Percentiles rank a stretch among this genome's conserved stretches.
Conservation (phyloP, 2,113 vertebrate species). For the Micromys minutus region DNA sequence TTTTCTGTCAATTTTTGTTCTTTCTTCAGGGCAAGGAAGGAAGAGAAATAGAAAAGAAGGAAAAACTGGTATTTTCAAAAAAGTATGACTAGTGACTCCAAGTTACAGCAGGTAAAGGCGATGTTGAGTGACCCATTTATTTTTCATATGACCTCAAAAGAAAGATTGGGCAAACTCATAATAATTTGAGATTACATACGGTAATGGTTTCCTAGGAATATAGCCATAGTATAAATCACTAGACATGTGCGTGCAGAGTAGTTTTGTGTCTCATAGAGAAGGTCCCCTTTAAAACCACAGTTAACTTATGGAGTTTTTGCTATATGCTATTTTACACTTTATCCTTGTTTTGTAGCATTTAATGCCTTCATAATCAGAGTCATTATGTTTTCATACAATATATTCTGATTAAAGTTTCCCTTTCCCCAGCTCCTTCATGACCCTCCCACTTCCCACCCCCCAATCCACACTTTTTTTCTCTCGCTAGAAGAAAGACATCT, state of each 20-base stretch:
- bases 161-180: slow-evolving; percentile 11
- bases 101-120: background rate
- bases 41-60: slow-evolving; percentile 1
- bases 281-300: slow-evolving; percentile 48
- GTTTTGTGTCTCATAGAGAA: background rate
- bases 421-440: background rate
- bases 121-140: background rate
- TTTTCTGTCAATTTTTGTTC: background rate
- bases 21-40: background rate
- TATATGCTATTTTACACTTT: background rate
- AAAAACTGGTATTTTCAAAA: background rate
- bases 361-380: background rate
- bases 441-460: background rate
- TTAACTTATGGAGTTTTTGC: background rate
- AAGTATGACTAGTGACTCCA: background rate
- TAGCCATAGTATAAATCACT: background rate
- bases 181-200: background rate
- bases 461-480: background rate
- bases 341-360: background rate
- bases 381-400: background rate
- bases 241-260: background rate
- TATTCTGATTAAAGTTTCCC: background rate
- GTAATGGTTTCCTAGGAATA: background rate
- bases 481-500: slow-evolving; percentile 23
- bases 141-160: slow-evolving; percentile 48